Percentiles rank a stretch among this genome's conserved stretches.
Evolutionary conservation across 2,113 vertebrate species (phyloP).

Genomic region (Rousettus leschenaultii): DNA sequence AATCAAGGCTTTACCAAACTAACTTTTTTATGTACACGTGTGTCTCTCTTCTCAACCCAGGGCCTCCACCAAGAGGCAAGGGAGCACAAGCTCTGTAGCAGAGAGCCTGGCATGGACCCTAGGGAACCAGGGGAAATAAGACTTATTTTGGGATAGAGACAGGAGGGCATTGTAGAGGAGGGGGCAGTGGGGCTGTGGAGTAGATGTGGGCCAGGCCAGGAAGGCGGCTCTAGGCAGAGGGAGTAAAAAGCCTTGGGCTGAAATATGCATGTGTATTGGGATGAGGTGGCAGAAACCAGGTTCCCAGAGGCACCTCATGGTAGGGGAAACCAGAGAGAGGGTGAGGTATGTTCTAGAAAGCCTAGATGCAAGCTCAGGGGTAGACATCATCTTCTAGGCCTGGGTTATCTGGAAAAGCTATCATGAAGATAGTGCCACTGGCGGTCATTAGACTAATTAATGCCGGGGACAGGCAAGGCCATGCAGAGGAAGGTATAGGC

Average conservation of each 20-base stretch:
- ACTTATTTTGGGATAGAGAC: neutral
- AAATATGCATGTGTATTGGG: fast-evolving
- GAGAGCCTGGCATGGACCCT: neutral
- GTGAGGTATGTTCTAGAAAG: neutral
- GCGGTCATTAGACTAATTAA: neutral
- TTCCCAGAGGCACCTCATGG: neutral
- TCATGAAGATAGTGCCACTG: neutral
- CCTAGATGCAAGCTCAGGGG: too few relatives aligned
- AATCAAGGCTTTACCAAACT: neutral
- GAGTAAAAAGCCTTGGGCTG: neutral
- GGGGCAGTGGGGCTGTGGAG: neutral
- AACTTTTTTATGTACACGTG: neutral
- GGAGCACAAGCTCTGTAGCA: neutral
- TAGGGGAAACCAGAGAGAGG: neutral
- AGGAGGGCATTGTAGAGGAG: neutral
- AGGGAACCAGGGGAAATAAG: neutral
- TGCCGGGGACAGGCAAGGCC: neutral
- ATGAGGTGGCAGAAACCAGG: neutral
- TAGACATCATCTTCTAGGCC: neutral
- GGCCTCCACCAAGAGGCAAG: neutral
- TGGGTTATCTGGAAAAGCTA: too few relatives aligned
- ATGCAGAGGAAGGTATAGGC: too few relatives aligned
- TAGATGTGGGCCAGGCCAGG: neutral
- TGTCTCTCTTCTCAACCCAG: neutral
- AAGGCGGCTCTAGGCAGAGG: too few relatives aligned